Evolutionary conservation across 30 jellyfish, hydroid and myxozoan genomes (phyloP).

Genomic region (Hydra vulgaris): DNA sequence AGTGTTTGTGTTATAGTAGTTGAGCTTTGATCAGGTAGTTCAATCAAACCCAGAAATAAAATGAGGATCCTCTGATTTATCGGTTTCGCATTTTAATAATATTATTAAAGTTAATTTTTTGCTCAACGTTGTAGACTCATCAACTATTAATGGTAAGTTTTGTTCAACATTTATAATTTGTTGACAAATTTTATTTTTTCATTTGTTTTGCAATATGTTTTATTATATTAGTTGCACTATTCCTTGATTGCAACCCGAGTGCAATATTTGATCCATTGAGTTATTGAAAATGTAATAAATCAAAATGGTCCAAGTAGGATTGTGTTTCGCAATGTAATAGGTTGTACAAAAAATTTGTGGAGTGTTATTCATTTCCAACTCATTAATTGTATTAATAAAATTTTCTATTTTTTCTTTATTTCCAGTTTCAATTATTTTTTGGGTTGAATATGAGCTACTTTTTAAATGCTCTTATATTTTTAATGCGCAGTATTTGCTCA

Average conservation of each 20-base stretch:
- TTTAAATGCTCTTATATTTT: background rate
- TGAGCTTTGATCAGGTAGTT: too few species aligned
- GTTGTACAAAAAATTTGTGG: background rate
- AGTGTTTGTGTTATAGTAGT: background rate
- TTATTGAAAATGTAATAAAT: background rate
- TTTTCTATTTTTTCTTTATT: background rate
- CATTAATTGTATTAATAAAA: background rate
- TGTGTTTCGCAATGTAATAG: background rate
- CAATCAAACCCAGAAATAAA: too few species aligned
- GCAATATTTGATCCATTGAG: background rate
- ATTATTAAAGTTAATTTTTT: too few species aligned
- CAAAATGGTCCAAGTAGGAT: background rate
- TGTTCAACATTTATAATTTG: background rate
- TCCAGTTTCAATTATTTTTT: background rate
- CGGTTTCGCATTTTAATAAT: too few species aligned
- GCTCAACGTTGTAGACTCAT: too few species aligned
- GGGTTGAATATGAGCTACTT: background rate
- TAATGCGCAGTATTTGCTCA: too few species aligned
- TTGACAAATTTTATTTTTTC: too few species aligned
- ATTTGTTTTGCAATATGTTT: background rate
- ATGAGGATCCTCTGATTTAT: too few species aligned
- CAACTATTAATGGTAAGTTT: too few species aligned
- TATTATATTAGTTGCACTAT: background rate
- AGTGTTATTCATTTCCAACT: background rate
- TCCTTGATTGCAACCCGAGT: background rate